phyloP scores from a whole-genome alignment of 2,888 invertebrate genomes.

The Melitaea athalia region DNA sequence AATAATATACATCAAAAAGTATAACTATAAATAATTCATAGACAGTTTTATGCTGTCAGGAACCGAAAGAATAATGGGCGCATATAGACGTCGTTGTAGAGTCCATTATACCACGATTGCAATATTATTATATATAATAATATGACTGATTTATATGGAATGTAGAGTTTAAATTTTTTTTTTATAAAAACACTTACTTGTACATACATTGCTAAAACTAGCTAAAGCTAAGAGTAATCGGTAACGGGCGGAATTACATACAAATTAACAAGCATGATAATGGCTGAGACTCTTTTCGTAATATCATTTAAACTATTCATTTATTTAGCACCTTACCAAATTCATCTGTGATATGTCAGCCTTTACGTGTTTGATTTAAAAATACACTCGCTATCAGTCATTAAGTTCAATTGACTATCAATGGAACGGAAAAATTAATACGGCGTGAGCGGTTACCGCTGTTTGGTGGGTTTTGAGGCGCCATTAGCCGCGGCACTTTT shows the following conservation, averaged over 20 bases:
- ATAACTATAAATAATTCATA: constrained; percentile 4
- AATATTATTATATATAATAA: background rate
- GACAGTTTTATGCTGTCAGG: constrained; percentile 9
- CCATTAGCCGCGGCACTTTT: constrained; percentile 88
- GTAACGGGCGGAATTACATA: constrained; percentile 80
- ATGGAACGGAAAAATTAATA: constrained; percentile 42
- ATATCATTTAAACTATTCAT: constrained; percentile 66
- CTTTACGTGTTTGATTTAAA: constrained; percentile 70
- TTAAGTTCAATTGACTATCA: constrained; percentile 73
- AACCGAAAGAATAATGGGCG: constrained; percentile 26
- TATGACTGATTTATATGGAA: constrained; percentile 49
- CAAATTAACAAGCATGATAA: constrained; percentile 76
- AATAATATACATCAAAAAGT: constrained; percentile 7
- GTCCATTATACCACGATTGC: constrained; percentile 25
- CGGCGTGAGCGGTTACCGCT: constrained; percentile 68
- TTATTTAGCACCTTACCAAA: constrained; percentile 80
- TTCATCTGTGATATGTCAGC: constrained; percentile 79
- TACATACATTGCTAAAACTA: constrained; percentile 72
- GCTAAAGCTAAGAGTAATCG: constrained; percentile 68
- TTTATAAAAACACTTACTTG: constrained; percentile 57
- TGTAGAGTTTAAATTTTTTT: constrained; percentile 60
- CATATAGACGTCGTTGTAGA: constrained; percentile 12
- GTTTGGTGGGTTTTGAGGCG: constrained; percentile 80
- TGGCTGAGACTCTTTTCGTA: constrained; percentile 58
- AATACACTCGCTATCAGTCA: constrained; percentile 66